Evolutionary conservation across 2,113 vertebrate genomes (phyloP).

Genomic region (Brachyhypopomus occidentalis): DNA sequence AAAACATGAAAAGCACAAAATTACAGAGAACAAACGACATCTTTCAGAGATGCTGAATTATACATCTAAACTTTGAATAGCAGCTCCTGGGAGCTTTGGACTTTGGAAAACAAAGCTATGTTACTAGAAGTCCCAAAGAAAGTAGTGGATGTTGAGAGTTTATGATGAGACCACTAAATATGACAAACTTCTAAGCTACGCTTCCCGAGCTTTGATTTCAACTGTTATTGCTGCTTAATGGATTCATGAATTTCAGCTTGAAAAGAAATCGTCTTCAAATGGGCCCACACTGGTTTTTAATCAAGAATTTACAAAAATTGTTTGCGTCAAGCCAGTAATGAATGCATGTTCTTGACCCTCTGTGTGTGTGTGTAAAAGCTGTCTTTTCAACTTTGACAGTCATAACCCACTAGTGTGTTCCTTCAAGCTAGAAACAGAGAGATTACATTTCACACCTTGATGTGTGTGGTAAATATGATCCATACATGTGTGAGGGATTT

Average conservation of each 20-base stretch:
- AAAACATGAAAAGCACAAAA: not conserved
- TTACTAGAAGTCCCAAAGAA: constrained; percentile 46
- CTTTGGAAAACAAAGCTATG: constrained; percentile 44
- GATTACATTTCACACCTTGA: constrained; percentile 28
- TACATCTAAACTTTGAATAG: constrained; percentile 37
- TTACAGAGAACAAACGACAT: constrained; percentile 55
- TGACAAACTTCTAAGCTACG: constrained; percentile 42
- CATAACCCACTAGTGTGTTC: constrained; percentile 2
- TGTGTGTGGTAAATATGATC: constrained; percentile 21
- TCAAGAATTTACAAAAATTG: not conserved
- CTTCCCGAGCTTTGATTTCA: not conserved
- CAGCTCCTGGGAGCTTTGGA: constrained; percentile 35
- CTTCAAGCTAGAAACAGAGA: constrained; percentile 5
- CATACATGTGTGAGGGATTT: not conserved
- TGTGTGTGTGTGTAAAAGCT: not conserved
- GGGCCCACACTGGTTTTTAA: not conserved
- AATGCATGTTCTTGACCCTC: not conserved
- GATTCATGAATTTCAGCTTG: not conserved
- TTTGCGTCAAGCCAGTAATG: not conserved
- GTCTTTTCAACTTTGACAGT: constrained; percentile 10
- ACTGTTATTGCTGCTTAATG: not conserved
- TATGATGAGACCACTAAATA: constrained; percentile 24
- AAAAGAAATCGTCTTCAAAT: not conserved
- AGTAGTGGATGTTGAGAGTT: constrained; percentile 24
- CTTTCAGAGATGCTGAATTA: constrained; percentile 61